phyloP scores from a whole-genome alignment of 2,113 vertebrate genomes.

The Phylloscopus trochilus region DNA sequence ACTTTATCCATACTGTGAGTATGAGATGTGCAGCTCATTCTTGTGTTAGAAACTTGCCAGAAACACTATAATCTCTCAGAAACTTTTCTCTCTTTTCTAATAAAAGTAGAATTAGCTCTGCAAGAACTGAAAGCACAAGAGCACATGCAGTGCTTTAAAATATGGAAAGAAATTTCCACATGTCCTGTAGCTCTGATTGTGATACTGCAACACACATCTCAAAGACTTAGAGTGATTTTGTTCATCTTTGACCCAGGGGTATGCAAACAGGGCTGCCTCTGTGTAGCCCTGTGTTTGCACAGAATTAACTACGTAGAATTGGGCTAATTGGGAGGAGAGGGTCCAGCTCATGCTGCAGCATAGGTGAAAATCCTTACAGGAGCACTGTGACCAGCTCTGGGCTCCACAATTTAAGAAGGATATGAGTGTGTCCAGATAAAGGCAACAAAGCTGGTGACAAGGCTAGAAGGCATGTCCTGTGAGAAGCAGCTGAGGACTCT shows the following conservation, averaged over 20 bases:
- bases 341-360: background rate
- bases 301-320: background rate
- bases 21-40: fast-evolving
- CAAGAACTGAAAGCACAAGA: background rate
- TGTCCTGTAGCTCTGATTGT: background rate
- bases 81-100: background rate
- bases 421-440: background rate
- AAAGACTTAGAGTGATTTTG: fast-evolving
- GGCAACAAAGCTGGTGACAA: background rate
- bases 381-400: background rate
- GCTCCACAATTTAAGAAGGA: background rate
- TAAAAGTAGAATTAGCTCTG: background rate
- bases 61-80: background rate
- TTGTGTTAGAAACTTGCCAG: background rate
- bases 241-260: background rate
- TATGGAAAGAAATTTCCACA: background rate
- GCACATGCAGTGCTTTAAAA: background rate
- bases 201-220: background rate
- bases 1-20: background rate
- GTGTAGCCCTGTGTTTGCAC: background rate
- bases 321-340: background rate
- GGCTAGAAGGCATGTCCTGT: background rate
- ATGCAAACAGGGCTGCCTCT: background rate
- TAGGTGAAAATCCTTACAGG: background rate
- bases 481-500: background rate